Percentiles rank a stretch among this genome's conserved stretches.
These are phyloP conservation scores for Julus scanicus DNA, from an alignment of 2,888 invertebrate species.

Conservation along the genomic window DNA sequence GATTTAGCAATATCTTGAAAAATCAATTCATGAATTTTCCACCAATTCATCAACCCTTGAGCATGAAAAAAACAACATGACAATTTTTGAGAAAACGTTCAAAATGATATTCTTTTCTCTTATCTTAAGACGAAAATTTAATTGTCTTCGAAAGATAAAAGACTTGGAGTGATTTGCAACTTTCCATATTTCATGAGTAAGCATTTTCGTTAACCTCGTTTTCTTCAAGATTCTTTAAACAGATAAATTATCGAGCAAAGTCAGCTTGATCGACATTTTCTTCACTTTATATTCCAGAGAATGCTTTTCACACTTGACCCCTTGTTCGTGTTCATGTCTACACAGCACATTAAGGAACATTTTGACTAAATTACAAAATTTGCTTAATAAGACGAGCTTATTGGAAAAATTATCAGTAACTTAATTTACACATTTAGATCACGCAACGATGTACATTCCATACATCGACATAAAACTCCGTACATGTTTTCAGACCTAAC, in stretches of 20 bases:
- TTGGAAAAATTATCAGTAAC: too few relatives aligned
- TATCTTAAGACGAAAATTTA: neutral
- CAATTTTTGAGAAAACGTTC: too few relatives aligned
- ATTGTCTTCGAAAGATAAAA: neutral
- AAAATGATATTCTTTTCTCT: too few relatives aligned
- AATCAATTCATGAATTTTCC: too few relatives aligned
- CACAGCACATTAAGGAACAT: neutral
- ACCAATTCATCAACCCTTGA: too few relatives aligned
- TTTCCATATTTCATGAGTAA: conserved; percentile 40
- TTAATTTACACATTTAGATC: too few relatives aligned
- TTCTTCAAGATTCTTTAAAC: neutral
- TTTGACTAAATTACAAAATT: neutral
- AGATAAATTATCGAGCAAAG: conserved; percentile 41
- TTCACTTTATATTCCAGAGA: conserved; percentile 2
- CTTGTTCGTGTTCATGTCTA: neutral
- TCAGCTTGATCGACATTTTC: conserved; percentile 37
- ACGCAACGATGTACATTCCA: too few relatives aligned
- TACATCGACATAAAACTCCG: too few relatives aligned
- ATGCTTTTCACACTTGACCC: neutral
- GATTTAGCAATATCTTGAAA: too few relatives aligned
- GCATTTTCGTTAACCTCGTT: conserved; percentile 24
- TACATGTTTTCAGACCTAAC: too few relatives aligned
- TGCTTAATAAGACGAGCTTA: too few relatives aligned
- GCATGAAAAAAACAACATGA: too few relatives aligned
- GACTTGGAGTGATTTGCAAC: conserved; percentile 29